phyloP scores from a whole-genome alignment of 92 coral and sea anemone genomes.

The Palythoa heliodiscus region DNA sequence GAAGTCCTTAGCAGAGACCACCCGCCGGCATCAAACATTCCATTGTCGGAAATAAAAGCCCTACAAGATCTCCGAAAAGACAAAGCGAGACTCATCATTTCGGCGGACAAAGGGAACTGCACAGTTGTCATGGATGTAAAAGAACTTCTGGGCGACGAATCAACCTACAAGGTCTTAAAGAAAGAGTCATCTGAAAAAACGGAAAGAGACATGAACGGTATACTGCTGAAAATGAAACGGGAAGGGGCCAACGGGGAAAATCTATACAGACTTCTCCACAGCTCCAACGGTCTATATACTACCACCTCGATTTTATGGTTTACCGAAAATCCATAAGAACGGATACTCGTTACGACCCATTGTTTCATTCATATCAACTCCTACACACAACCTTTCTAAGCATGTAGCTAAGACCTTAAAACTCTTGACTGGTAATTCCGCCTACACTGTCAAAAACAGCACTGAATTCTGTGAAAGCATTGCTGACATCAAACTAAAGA shows the following conservation, averaged over 20 bases:
- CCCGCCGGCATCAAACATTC: not conserved
- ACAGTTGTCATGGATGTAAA: not conserved
- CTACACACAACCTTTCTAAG: too few species aligned
- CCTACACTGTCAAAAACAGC: too few species aligned
- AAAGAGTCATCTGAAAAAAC: too few species aligned
- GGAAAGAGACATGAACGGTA: not conserved
- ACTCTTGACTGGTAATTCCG: conserved; percentile 1
- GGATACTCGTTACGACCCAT: not conserved
- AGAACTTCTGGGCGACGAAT: not conserved
- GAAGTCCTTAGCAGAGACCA: not conserved
- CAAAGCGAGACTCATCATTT: not conserved
- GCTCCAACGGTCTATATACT: not conserved
- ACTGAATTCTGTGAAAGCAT: conserved; percentile 11
- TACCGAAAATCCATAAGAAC: not conserved
- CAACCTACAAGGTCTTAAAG: not conserved
- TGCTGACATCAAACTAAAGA: not conserved
- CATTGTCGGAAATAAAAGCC: not conserved
- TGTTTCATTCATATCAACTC: too few species aligned
- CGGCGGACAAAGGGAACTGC: not conserved
- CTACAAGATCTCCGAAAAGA: not conserved
- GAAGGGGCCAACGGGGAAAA: not conserved
- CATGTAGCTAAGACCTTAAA: not conserved
- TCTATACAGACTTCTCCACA: not conserved
- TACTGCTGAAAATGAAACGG: not conserved
- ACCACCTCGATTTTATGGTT: not conserved